A percentile compares a stretch with the other conserved stretches of the same genome.
These are phyloP conservation scores for Drosophila phalerata DNA, from an alignment of 2,888 invertebrate species.

Conservation along the genomic window DNA sequence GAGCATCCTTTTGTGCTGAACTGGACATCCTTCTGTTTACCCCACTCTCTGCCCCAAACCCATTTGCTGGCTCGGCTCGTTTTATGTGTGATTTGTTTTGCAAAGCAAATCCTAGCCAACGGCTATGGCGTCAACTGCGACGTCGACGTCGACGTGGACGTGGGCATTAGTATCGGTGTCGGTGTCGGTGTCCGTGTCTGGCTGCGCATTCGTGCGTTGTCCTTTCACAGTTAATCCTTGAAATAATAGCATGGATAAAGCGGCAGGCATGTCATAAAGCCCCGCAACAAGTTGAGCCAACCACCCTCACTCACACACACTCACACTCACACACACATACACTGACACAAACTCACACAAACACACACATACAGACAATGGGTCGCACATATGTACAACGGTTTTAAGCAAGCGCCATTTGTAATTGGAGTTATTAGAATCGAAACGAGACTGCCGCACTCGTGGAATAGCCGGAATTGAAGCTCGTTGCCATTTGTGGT, in stretches of 20 bases:
- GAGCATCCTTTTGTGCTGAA: conserved; percentile 35
- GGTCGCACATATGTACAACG: conserved; percentile 60
- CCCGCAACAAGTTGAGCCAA: conserved; percentile 78
- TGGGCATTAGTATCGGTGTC: background rate
- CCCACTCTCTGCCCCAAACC: conserved; percentile 7
- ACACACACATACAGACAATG: conserved; percentile 5
- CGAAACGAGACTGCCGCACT: conserved; percentile 61
- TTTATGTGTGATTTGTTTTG: conserved; percentile 70
- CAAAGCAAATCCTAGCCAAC: conserved; percentile 63
- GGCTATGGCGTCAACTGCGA: conserved; percentile 23
- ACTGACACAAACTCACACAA: conserved; percentile 7
- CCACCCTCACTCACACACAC: conserved; percentile 24
- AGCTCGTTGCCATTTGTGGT: conserved; percentile 56
- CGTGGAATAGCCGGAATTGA: conserved; percentile 44
- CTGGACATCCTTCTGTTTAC: conserved; percentile 4
- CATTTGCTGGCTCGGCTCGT: conserved; percentile 35
- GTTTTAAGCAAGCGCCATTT: conserved; percentile 73
- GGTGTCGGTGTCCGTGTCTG: conserved; percentile 40
- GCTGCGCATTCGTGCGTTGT: conserved; percentile 63
- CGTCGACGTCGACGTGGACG: background rate
- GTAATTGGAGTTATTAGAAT: conserved; percentile 81
- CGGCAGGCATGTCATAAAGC: conserved; percentile 73
- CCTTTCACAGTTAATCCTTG: conserved; percentile 77
- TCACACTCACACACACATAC: conserved; percentile 6
- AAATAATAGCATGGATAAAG: conserved; percentile 81